Evolutionary conservation across 2,113 vertebrate species (phyloP).

Genomic region (Sisor rabdophorus): DNA sequence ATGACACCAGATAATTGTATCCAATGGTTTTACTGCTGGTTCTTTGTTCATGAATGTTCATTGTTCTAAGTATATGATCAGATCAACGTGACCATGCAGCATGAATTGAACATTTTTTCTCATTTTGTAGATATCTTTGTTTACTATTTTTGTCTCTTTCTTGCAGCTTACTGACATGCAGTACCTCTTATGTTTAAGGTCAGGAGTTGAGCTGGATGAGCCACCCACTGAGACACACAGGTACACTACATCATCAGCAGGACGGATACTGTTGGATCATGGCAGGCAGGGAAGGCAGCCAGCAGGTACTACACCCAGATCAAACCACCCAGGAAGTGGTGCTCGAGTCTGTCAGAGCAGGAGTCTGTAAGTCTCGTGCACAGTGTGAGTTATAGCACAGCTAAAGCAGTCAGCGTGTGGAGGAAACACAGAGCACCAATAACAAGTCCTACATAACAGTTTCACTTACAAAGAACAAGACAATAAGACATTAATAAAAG

Average conservation of each 20-base stretch:
- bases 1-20: background rate
- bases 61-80: no score
- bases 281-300: slow-evolving; percentile 41
- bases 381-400: slow-evolving; percentile 39
- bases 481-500: slow-evolving; percentile 19
- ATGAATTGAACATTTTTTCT: background rate
- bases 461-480: slow-evolving; percentile 30
- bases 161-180: slow-evolving; percentile 20
- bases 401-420: slow-evolving; percentile 13
- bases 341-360: slow-evolving; percentile 37
- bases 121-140: background rate
- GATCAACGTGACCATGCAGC: background rate
- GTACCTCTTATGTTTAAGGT: slow-evolving; percentile 15
- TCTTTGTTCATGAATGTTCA: background rate
- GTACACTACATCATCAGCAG: slow-evolving; percentile 44
- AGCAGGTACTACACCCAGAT: slow-evolving; percentile 48
- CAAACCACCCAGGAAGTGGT: slow-evolving; percentile 50
- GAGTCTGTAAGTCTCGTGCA: slow-evolving; percentile 37
- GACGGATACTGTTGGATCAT: slow-evolving; percentile 24
- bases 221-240: slow-evolving; percentile 47
- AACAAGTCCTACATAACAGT: slow-evolving; percentile 32
- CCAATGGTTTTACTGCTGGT: background rate
- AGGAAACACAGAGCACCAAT: slow-evolving; percentile 36
- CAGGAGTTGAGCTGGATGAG: slow-evolving; percentile 36
- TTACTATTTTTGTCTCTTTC: background rate